phyloP scores from a whole-genome alignment of 2,113 vertebrate species.

The Hemicordylus capensis region DNA sequence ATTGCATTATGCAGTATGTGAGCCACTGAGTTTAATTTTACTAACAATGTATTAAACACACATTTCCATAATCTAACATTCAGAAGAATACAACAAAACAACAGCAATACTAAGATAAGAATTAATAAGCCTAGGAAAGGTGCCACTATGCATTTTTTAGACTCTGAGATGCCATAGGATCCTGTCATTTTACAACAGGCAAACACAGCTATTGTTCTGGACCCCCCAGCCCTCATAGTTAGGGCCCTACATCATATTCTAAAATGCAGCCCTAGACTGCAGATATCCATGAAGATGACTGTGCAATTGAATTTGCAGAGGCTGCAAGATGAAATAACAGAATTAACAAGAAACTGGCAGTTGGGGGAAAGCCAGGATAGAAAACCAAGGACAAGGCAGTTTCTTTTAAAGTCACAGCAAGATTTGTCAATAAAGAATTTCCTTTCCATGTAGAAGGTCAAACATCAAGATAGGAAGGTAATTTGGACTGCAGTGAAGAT shows the following conservation, averaged over 20 bases:
- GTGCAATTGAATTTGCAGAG: constrained; percentile 7
- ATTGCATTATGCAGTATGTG: too few relatives aligned
- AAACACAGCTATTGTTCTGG: background rate
- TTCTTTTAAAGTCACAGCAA: constrained; percentile 18
- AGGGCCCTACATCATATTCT: constrained; percentile 15
- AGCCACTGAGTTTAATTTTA: too few relatives aligned
- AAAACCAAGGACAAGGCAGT: constrained; percentile 2
- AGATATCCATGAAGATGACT: constrained; percentile 28
- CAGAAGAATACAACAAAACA: too few relatives aligned
- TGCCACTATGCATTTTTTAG: background rate
- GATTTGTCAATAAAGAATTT: constrained; percentile 21
- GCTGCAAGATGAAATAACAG: constrained; percentile 23
- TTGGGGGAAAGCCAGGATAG: constrained; percentile 7
- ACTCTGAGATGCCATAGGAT: background rate
- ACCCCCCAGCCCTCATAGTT: constrained; percentile 4
- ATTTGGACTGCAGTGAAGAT: background rate
- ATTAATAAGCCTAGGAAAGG: too few relatives aligned
- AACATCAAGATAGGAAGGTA: background rate
- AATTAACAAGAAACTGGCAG: constrained; percentile 27
- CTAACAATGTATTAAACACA: too few relatives aligned
- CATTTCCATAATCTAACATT: too few relatives aligned
- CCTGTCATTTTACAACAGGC: background rate
- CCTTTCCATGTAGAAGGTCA: background rate
- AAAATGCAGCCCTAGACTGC: constrained; percentile 6
- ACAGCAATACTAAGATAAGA: too few relatives aligned